Conservation (phyloP, 2,888 invertebrate species). For the Ophraella communa region DNA sequence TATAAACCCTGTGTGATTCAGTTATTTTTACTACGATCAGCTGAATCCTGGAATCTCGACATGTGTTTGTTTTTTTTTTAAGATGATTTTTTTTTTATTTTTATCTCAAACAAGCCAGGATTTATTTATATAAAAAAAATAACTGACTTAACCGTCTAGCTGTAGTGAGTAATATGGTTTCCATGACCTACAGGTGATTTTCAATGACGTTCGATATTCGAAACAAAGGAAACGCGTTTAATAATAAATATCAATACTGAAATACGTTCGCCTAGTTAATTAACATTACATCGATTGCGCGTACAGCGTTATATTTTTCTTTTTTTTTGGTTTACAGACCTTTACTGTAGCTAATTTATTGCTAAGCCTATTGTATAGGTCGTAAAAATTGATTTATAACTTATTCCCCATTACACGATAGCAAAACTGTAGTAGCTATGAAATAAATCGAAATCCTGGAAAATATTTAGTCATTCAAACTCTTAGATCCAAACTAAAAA, state of each 20-base stretch:
- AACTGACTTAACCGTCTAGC: conserved; percentile 2
- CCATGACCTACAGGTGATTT: conserved; percentile 20
- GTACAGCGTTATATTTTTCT: too few relatives aligned
- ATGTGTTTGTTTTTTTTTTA: neutral
- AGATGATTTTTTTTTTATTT: conserved; percentile 1
- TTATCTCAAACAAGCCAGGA: neutral
- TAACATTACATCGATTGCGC: too few relatives aligned
- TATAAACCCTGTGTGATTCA: neutral
- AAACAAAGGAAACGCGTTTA: conserved; percentile 6
- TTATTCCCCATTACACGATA: too few relatives aligned
- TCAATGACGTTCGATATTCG: conserved; percentile 14
- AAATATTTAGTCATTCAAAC: too few relatives aligned
- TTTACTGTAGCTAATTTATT: too few relatives aligned
- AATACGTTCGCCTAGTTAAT: too few relatives aligned
- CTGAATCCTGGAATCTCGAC: neutral
- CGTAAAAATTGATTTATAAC: too few relatives aligned
- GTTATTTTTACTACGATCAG: neutral
- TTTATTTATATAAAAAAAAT: neutral
- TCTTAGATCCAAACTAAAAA: too few relatives aligned
- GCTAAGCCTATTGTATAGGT: too few relatives aligned
- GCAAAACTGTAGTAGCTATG: too few relatives aligned
- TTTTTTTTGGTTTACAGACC: too few relatives aligned
- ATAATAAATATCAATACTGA: neutral
- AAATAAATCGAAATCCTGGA: too few relatives aligned
- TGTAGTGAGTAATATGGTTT: conserved; percentile 5